phyloP scores from a whole-genome alignment of 2,113 vertebrate genomes.

The Urocitellus parryii region DNA sequence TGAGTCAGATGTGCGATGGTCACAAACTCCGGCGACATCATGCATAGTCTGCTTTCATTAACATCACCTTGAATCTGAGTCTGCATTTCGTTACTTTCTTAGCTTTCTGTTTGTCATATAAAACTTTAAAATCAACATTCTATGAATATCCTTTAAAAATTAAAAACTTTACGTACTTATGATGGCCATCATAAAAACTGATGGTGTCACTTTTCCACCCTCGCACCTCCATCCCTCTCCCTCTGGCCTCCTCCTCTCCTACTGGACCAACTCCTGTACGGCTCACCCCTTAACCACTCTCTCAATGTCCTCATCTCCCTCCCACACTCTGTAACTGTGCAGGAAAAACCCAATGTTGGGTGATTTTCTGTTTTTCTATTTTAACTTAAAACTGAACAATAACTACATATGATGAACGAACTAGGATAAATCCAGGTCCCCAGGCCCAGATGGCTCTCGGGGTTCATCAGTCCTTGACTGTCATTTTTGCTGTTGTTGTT shows the following conservation, averaged over 20 bases:
- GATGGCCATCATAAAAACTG: background rate
- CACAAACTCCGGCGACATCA: background rate
- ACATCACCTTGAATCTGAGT: background rate
- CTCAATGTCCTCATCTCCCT: background rate
- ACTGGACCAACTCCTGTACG: background rate
- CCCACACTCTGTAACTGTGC: background rate
- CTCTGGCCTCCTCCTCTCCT: background rate
- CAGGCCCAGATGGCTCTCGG: background rate
- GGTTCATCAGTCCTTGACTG: background rate
- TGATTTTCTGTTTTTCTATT: background rate
- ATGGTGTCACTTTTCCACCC: background rate
- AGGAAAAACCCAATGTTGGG: background rate
- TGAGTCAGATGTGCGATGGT: background rate
- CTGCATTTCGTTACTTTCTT: background rate
- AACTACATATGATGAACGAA: rapidly evolving
- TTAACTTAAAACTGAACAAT: background rate
- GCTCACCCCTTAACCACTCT: background rate
- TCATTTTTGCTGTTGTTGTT: background rate
- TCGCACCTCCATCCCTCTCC: background rate
- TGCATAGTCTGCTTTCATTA: background rate
- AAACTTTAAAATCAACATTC: background rate
- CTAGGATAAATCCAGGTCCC: background rate
- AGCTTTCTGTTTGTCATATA: background rate
- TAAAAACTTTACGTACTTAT: background rate
- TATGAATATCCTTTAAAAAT: background rate